These are phyloP conservation scores for Gymnoscopelus microlampas DNA, from an alignment of 2,797 vertebrate genomes.

Conservation along the genomic window DNA sequence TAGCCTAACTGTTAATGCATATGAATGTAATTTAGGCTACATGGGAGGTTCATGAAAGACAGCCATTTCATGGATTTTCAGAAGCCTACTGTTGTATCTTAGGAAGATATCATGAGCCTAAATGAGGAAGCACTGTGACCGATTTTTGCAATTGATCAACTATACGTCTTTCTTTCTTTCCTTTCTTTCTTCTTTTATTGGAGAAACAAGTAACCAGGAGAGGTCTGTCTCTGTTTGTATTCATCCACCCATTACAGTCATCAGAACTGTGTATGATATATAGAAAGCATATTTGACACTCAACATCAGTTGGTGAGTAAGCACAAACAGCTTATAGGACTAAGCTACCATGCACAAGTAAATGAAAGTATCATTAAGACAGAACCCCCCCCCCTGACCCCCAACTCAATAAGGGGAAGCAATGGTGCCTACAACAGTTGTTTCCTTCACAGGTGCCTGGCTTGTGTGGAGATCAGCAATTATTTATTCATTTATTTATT, in stretches of 20 bases:
- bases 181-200: background rate
- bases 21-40: slow-evolving; percentile 8
- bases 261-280: too few species aligned
- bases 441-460: slow-evolving; percentile 43
- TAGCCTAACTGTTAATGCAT: slow-evolving; percentile 3
- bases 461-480: slow-evolving; percentile 16
- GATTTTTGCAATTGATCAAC: slow-evolving; percentile 13
- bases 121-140: slow-evolving; percentile 15
- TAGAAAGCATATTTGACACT: slow-evolving; percentile 28
- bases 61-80: background rate
- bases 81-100: background rate
- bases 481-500: too few species aligned
- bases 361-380: too few species aligned
- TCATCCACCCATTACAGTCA: too few species aligned
- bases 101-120: background rate
- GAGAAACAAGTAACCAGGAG: slow-evolving; percentile 14
- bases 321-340: slow-evolving; percentile 62
- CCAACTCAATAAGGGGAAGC: slow-evolving; percentile 56
- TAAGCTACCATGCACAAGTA: slow-evolving; percentile 39
- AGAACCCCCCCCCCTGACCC: slow-evolving; percentile 9
- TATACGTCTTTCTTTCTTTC: background rate
- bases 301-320: slow-evolving; percentile 51
- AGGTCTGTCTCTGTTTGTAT: too few species aligned
- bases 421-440: slow-evolving; percentile 60
- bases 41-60: background rate